Base-by-base conservation (phyloP, 2,113 vertebrate genomes). In the Equus przewalskii region DNA sequence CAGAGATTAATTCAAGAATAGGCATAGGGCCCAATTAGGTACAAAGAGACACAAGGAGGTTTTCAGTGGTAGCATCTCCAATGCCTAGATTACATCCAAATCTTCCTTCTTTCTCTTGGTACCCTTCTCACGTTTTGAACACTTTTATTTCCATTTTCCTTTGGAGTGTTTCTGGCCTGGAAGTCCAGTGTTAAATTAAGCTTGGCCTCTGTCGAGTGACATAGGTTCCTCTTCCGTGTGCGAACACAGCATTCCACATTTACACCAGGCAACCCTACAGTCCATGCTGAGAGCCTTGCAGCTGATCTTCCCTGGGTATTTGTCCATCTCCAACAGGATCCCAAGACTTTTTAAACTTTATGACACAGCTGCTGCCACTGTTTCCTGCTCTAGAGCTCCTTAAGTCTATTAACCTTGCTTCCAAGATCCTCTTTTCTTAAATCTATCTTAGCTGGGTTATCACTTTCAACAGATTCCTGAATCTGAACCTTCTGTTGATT, bases 61-160 rank as follows among this genome's bases (percentile, higher is more conserved):
- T 87, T 93, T 84, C 16, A 70, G 28, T 51, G 51, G 33, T 58
- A 67, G 44, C 30, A 56, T 72, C 49, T 91, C n/a, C 70, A 90
- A 36, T 54, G 75, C 69, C 67, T 80, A 72, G 18, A 46, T 85
- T 44, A 75, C 51, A 78, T 22, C 51, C 56, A 78, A 36, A 80
- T 75, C 30, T 80, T 64, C 64, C 36, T 95, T 92, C 30, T 70
- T 96, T 81, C 79, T 85, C 54, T 94, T 81, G 58, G 56, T 86
- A 94, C 51, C 30, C 56, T 93, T 75, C 58, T 19, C 72, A 76
- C 75, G 24, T 95, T 95, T 72, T 92, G 58, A 84, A 91, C 46
- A 75, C 12, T 97, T 96, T 67, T 93, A 81, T 91, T 91, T 94
- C 58, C 58, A 79, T 85, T 88, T 93, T 49, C 73, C 18, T 60